Evolutionary conservation across 2,113 vertebrate genomes (phyloP), one percentile per base, ranked within the genome.

Genomic region (Halcyon senegalensis): DNA sequence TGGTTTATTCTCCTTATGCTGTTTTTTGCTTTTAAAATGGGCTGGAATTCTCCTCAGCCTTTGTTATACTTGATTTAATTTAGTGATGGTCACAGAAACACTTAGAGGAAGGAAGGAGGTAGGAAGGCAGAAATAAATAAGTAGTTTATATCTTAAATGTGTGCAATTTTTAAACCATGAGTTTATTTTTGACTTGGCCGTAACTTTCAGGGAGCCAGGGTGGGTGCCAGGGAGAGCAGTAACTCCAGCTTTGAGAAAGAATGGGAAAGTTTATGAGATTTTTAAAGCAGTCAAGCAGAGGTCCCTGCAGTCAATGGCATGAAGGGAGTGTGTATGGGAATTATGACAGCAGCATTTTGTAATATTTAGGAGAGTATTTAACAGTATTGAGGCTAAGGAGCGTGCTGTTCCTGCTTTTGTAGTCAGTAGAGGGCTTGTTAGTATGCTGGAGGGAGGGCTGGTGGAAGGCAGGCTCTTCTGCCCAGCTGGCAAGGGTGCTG

Each of bases 341-440:
- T 3, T 7, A 60, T 1, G 23, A 84, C 55, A 91, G 77, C 50
- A 91, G 84, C 8, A 2, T 90, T 96, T 93, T 94, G 30, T 87
- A 92, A 53, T 96, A 95, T 93, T 95, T 97, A 97, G 77, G 67
- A 50, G 81, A 67, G 37, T 86, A 63, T 92, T 97, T 96, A 92
- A 80, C n/a, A 60, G 46, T 55, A 62, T 9, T 5, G 7, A 30
- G 35, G 18, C 44, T 86, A 37, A 67, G 72, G 81, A 86, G 82
- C 19, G n/a, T 80, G 59, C 39, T 70, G 51, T 46, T 94, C 59
- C 74, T 84, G 67, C 51, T 93, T 85, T 74, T 93, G 63, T 58
- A 67, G 86, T 86, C 53, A 76, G 37, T 16, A 41, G 85, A 84
- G 69, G 73, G 74, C 31, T 84, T 82, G 23, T 89, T 56, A 46